Percentiles rank a stretch among this genome's conserved stretches.
phyloP scores from a whole-genome alignment of 2,113 vertebrate species.

The Campylomormyrus numenius region DNA sequence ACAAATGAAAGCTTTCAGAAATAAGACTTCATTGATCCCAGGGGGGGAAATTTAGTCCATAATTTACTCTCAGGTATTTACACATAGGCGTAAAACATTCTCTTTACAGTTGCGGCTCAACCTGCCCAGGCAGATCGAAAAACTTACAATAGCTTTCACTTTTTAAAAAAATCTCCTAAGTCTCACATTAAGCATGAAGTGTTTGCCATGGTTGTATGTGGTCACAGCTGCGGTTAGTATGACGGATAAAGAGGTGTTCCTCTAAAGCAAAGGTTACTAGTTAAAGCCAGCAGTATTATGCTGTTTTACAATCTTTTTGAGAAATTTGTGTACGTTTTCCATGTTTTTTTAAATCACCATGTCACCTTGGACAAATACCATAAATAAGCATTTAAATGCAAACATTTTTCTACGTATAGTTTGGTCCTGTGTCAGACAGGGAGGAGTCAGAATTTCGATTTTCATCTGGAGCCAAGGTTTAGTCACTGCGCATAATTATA shows the following conservation, averaged over 20 bases:
- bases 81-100: neutral
- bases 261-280: neutral
- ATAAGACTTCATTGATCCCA: neutral
- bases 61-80: neutral
- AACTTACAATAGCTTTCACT: neutral
- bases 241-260: neutral
- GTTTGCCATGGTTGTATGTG: neutral
- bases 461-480: neutral
- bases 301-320: neutral
- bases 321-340: neutral
- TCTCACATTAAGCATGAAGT: neutral
- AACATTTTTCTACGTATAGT: too few relatives aligned
- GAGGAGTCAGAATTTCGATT: neutral
- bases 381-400: neutral
- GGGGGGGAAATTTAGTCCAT: neutral
- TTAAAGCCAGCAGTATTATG: neutral
- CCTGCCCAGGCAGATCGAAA: neutral
- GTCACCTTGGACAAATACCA: neutral
- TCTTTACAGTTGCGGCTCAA: neutral
- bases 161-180: neutral
- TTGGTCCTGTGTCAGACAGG: neutral
- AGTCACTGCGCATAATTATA: neutral
- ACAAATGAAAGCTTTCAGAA: neutral
- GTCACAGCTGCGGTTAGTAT: neutral
- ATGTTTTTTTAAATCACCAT: neutral